A percentile compares a stretch with the other conserved stretches of the same genome.
phyloP scores from a whole-genome alignment of 1,140 invertebrate species.

The Cephus cinctus region DNA sequence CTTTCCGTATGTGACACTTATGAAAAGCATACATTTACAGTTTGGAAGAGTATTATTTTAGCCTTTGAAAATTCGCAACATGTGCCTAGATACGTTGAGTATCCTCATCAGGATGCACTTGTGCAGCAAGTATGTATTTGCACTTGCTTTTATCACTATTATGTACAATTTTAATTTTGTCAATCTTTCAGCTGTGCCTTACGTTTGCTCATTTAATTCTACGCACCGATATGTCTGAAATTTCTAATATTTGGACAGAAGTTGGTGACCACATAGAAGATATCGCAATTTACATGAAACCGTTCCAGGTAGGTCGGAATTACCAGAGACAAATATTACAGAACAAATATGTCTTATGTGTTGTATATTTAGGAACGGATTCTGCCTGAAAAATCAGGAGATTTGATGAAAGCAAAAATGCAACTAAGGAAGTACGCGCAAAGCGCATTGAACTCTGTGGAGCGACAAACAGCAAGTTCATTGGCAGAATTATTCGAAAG shows the following conservation, averaged over 20 bases:
- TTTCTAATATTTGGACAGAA: constrained; percentile 43
- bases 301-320: constrained; percentile 40
- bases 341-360: constrained; percentile 2
- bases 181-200: constrained; percentile 44
- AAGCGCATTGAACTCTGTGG: constrained; percentile 26
- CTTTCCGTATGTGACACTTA: constrained; percentile 65
- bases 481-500: constrained; percentile 41
- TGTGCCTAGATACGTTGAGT: constrained; percentile 77
- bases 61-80: constrained; percentile 73
- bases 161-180: constrained; percentile 2
- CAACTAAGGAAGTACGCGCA: constrained; percentile 35
- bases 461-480: constrained; percentile 37
- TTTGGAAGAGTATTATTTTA: constrained; percentile 70
- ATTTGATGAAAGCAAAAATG: constrained; percentile 44
- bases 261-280: constrained; percentile 46
- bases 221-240: constrained; percentile 36
- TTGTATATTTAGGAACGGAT: constrained; percentile 41
- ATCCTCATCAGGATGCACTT: constrained; percentile 75
- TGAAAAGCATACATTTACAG: constrained; percentile 58
- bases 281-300: constrained; percentile 40
- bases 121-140: constrained; percentile 61
- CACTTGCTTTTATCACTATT: constrained; percentile 10
- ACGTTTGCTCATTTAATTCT: constrained; percentile 45
- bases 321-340: neutral
- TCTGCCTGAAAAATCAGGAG: constrained; percentile 50